These are phyloP conservation scores for Fregata magnificens DNA, from an alignment of 2,113 vertebrate genomes.

Conservation along the genomic window DNA sequence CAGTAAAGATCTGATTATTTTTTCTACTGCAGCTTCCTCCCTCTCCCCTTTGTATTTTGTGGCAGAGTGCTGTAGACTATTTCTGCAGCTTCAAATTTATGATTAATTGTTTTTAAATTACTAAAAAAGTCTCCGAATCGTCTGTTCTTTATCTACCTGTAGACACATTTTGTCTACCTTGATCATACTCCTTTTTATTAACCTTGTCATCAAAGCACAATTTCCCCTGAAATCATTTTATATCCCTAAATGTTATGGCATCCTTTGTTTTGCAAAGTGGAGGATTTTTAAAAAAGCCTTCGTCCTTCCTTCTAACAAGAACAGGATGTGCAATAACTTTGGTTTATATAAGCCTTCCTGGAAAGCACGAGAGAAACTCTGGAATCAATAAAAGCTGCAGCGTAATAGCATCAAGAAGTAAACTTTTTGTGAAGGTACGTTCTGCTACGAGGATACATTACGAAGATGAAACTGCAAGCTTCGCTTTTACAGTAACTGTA, in stretches of 20 bases:
- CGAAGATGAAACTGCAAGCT: background rate
- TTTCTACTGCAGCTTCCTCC: background rate
- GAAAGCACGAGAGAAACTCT: slow-evolving; percentile 16
- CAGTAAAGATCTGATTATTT: background rate
- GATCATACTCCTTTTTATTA: background rate
- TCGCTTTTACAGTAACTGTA: background rate
- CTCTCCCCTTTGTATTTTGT: background rate
- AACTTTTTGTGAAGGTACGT: background rate
- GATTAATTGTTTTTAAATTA: background rate
- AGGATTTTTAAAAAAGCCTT: background rate
- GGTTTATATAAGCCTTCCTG: slow-evolving; percentile 43
- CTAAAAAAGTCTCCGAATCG: background rate
- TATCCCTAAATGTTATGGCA: background rate
- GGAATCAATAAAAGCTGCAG: slow-evolving; percentile 15
- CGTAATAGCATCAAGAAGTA: background rate
- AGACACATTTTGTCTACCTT: background rate
- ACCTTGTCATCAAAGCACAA: background rate
- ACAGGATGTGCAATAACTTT: slow-evolving; percentile 39
- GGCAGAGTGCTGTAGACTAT: background rate
- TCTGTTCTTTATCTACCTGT: background rate
- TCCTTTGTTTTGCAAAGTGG: background rate
- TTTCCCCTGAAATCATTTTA: background rate
- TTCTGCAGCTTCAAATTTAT: background rate
- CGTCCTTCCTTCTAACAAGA: slow-evolving; percentile 20
- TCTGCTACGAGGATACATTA: background rate